Base-by-base conservation (phyloP, 2,888 invertebrate genomes). In the Macrosoma leucophasiata region DNA sequence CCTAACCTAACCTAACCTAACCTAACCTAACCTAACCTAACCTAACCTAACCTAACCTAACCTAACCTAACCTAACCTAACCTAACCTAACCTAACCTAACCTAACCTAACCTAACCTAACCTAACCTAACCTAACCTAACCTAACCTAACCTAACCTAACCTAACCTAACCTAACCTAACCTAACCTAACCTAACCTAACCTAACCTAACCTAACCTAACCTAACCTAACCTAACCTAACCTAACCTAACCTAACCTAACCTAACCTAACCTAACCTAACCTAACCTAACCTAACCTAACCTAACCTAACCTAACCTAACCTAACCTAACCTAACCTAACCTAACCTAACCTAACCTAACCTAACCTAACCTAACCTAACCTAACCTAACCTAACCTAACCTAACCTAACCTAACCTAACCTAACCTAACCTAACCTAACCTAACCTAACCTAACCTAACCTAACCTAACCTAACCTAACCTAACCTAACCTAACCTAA, bases 161-260 rank as follows among this genome's bases (percentile, higher is more conserved):
- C 36, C 30, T 29, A 33, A 30, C 33, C 40, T 36, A 36, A 40
- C 36, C 40, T 36, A 36, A 40, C 36, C 40, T 36, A 36, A 40
- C 36, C 40, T 36, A 40, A 40, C 40, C 40, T 40, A 40, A 40
- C 40, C 39, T 39, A 39, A 40, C 40, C 39, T 36, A 40, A 32
- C 40, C 40, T 40, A 36, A 29, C 36, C 37, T 34, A 21, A 35
- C 35, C 37, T 37, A 37, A 37, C 37, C 37, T 36, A 38, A 42
- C 42, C 42, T 42, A 42, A 42, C 42, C 42, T 42, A 42, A 42
- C 42, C 37, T 38, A 38, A 43, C 43, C 39, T 39, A 43, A 39
- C 43, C 42, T 43, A 43, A 43, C 43, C 39, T 39, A 39, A 42
- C 39, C 40, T 37, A 43, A 43, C 41, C 44, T 44, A 45, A 45